Evolutionary conservation across 2,797 vertebrate genomes (phyloP), one percentile per base, ranked within the genome.

Genomic region (Pangasius larnaudii): DNA sequence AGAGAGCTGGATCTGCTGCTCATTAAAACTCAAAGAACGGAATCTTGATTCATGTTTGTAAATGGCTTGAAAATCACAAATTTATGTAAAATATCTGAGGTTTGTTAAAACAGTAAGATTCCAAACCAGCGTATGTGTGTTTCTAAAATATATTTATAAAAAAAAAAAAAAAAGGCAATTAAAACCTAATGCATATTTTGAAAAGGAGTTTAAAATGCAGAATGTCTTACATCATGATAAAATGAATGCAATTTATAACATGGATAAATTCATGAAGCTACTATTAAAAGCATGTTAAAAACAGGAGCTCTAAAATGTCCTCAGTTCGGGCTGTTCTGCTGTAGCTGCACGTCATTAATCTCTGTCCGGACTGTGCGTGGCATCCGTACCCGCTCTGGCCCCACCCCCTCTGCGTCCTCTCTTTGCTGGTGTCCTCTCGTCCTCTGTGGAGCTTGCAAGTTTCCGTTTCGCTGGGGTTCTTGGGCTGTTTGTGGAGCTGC

Each of bases 401-500:
- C 92, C 18, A 11, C 92, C 80, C 36, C 96, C 96, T 90, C 97
- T 97, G 88, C 98, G 98, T 8, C 98, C 97, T 89, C 98, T 96
- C 91, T 99, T 99, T 85, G 97, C 93, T 1, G 98, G 96, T 0
- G 95, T 96, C 88, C 94, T 92, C 51, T 96, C 95, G 0, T 96
- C 96, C 65, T 97, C 97, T 0, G 67, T 46, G 16, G 95, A 94
- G 82, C 93, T 67, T 22, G 94, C 90, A 0, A 98, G 96, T 91
- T 98, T 99, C 93, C 98, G 97, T 92, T 99, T 99, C 77, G 97
- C 96, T 0, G 94, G 87, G 39, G 94, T 92, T 0, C 95, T 95
- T 0, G 97, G 96, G 89, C 96, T 97, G 90, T 96, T 94, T 87
- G 95, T 95, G 88, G 97, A 93, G 83, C 96, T 96, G 74, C 95